Evolutionary conservation across 2,888 invertebrate genomes (phyloP), one percentile per base, ranked within the genome.

Genomic region (Tuberolachnus salignus): DNA sequence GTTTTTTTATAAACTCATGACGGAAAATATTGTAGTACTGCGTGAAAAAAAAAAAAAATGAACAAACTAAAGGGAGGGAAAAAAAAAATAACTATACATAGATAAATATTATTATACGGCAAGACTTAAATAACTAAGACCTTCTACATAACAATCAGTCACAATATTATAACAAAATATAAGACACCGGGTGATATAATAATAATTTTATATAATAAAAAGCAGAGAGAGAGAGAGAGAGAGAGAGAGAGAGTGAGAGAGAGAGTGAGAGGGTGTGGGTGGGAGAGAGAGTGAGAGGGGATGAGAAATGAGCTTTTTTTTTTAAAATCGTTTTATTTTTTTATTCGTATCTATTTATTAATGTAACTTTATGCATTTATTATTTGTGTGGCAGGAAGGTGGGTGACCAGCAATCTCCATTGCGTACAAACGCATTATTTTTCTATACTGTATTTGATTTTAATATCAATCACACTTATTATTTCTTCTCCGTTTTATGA

Each of bases 61-160:
- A 53, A 16, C 3, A 57, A 13, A 34, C 6, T 34, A 51, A 16
- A 21, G 49, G 63, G 8, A 42, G 19, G 8, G 64, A 74, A 53
- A 53, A 21, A 42, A 64, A 44, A 64, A 74, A 74, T 42, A 16
- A 16, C 51, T 51, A 63, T 53, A 74, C 53, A 64, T 34, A 34
- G 16, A 63, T 63, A 75, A 75, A 75, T 57, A 49, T 78, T 34
- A 34, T 34, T 34, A 4, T 78, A 78, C 67, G 78, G 78, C 67
- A 69, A 69, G 67, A 78, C 75, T 78, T 78, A 78, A 42, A 44
- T 34, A 66, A 55, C 64, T 74, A 75, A 75, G n/a, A 55, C 66
- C 75, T 75, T 66, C 75, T 75, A 75, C 66, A 67, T 75, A 75
- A 75, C 75, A 75, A 75, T 75, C 75, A 75, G 75, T 75, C 75